Percentiles rank a stretch among this genome's conserved stretches.
Evolutionary conservation across 2,797 vertebrate species (phyloP).

Genomic region (Cyclopterus lumpus): DNA sequence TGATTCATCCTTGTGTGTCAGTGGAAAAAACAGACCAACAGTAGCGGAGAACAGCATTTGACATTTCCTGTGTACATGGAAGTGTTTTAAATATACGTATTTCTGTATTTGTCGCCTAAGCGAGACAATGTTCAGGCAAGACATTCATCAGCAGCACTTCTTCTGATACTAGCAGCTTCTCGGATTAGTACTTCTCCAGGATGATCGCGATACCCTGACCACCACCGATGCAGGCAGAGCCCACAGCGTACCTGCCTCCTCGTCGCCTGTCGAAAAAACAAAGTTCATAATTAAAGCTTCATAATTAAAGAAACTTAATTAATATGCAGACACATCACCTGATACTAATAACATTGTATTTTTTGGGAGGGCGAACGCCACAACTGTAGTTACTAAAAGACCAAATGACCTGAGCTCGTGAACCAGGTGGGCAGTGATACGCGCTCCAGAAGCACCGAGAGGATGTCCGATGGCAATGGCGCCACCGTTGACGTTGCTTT

Average conservation of each 20-base stretch:
- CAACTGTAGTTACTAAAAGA: neutral
- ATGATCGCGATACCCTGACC: constrained; percentile 96
- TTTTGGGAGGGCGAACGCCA: neutral
- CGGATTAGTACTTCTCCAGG: constrained; percentile 83
- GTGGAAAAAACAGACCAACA: neutral
- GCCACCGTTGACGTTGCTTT: constrained; percentile 92
- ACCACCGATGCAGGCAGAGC: constrained; percentile 96
- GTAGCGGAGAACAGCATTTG: neutral
- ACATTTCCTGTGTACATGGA: neutral
- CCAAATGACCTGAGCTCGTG: constrained; percentile 90
- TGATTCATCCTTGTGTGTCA: neutral
- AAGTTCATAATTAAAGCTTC: constrained; percentile 17
- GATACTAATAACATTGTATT: neutral
- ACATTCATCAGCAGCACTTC: constrained; percentile 19
- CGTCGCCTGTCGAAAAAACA: constrained; percentile 84
- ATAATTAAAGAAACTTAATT: constrained; percentile 19
- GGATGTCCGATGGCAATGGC: constrained; percentile 97
- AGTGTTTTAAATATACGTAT: neutral
- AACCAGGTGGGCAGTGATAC: constrained; percentile 93
- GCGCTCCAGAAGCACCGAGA: constrained; percentile 90
- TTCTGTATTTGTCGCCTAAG: neutral
- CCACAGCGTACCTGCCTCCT: constrained; percentile 91
- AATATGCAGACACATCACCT: neutral
- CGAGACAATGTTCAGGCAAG: neutral
- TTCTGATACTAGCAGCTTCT: constrained; percentile 2